A percentile compares a stretch with the other conserved stretches of the same genome.
phyloP scores from a whole-genome alignment of 2,888 invertebrate species.

The Oxycera nigricornis region DNA sequence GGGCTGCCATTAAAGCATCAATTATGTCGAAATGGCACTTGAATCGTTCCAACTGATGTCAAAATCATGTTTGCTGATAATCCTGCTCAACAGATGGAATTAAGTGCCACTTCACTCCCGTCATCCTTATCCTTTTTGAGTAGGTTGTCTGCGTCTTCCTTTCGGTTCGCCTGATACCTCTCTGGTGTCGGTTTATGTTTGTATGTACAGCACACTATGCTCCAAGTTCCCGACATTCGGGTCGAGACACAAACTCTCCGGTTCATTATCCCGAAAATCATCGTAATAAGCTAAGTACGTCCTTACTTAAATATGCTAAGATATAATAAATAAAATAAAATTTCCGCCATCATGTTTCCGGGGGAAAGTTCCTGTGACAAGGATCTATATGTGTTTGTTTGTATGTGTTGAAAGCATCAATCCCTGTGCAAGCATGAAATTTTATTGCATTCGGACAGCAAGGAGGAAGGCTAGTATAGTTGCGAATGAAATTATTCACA shows the following conservation, averaged over 20 bases:
- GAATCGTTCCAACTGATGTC: conserved; percentile 23
- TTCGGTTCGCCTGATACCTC: background rate
- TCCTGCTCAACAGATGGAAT: conserved; percentile 27
- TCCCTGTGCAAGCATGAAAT: background rate
- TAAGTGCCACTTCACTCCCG: conserved; percentile 15
- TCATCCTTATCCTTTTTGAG: background rate
- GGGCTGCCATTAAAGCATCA: conserved; percentile 13
- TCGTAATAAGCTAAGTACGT: conserved; percentile 14
- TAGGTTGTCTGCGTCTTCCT: background rate
- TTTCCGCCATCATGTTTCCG: conserved; percentile 7
- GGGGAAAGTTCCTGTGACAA: background rate
- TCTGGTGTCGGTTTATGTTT: background rate
- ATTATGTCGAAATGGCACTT: conserved; percentile 29
- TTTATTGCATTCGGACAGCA: conserved; percentile 13
- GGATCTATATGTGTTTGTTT: background rate
- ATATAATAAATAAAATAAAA: conserved; percentile 26
- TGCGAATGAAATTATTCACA: background rate
- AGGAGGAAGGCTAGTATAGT: background rate
- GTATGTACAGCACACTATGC: background rate
- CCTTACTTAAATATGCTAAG: conserved; percentile 10
- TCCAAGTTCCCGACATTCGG: background rate
- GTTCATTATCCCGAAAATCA: conserved; percentile 16
- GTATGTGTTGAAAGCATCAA: background rate
- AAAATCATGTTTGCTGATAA: conserved; percentile 33
- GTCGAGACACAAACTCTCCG: background rate